Evolutionary conservation across 2,113 vertebrate species (phyloP), one percentile per base, ranked within the genome.

Genomic region (Platichthys stellatus): DNA sequence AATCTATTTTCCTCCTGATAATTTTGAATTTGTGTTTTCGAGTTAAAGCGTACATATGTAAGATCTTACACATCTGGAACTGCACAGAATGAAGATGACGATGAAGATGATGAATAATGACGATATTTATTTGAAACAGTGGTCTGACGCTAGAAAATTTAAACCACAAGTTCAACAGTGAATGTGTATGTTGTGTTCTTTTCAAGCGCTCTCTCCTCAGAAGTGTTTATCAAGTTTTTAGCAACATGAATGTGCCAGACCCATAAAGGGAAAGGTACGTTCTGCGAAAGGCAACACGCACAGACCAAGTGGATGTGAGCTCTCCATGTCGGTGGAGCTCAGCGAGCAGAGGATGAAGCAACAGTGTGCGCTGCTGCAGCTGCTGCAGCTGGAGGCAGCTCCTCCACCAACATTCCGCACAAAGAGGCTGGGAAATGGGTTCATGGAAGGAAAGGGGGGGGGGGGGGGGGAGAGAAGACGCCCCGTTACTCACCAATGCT

Each of bases 401-500:
- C 51, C 67, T 64, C 56, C 28, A n/a, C 59, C 72, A 17, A 23
- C 21, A 12, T 12, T 53, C 0, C 45, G 54, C 61, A 84, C 83
- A 76, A 82, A 86, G 49, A 3, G 56, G 31, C 53, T 15, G 47
- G 1, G 35, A 47, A 69, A 64, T 8, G 21, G 15, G 0, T 26
- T 59, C 4, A 15, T 57, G 13, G 24, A 26, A 59, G 11, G 11
- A 26, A 59, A 35, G 10, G 31, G 63, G 69, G 20, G 18, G 1
- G 1, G 1, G 21, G 63, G 72, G 15, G n/a, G 2, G 1, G 18
- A 68, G 65, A 78, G 1, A 35, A 35, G 1, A 43, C 23, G 47
- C 63, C 54, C 57, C 47, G 62, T 40, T 84, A 90, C 96, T 98
- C 90, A 98, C 97, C 96, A 11, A 98, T 95, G 63, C 96, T 95